Percentiles rank a stretch among this genome's conserved stretches.
Evolutionary conservation across 2,113 vertebrate genomes (phyloP).

Genomic region (Hipposideros armiger): DNA sequence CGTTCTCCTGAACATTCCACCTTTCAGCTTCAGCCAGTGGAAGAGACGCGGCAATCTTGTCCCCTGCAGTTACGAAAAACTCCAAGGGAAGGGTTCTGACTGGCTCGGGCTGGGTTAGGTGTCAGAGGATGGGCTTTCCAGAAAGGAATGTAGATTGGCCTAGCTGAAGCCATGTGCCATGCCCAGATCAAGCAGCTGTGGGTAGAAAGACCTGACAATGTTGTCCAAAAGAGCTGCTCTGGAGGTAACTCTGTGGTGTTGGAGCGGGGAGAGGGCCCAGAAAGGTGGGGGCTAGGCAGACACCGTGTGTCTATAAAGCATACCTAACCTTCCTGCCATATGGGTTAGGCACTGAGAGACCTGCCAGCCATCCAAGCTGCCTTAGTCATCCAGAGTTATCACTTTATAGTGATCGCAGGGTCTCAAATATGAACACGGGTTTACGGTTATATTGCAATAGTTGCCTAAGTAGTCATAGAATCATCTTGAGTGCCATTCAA

Average conservation of each 20-base stretch:
- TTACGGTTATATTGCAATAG: neutral
- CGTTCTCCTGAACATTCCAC: neutral
- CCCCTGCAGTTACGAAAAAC: neutral
- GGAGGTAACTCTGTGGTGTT: neutral
- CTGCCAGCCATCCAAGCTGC: neutral
- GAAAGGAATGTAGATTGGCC: neutral
- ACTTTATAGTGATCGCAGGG: neutral
- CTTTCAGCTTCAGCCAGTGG: neutral
- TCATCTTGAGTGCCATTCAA: neutral
- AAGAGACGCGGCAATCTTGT: neutral
- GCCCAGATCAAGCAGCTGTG: no score
- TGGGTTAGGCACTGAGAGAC: neutral
- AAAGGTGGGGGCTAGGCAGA: neutral
- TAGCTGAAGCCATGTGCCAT: neutral
- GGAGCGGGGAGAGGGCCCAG: no score
- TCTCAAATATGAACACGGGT: neutral
- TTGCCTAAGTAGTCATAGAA: neutral
- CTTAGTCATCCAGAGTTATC: neutral
- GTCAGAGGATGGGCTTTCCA: neutral
- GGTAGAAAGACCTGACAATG: neutral
- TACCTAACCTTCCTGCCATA: neutral
- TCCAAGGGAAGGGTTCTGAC: neutral
- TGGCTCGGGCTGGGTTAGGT: neutral
- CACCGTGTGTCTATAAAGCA: rapidly evolving
- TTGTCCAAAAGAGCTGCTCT: neutral